Evolutionary conservation across 53 echinoderm and acorn worm genomes (phyloP), one percentile per base, ranked within the genome.

Genomic region (Echinometra lucunter): DNA sequence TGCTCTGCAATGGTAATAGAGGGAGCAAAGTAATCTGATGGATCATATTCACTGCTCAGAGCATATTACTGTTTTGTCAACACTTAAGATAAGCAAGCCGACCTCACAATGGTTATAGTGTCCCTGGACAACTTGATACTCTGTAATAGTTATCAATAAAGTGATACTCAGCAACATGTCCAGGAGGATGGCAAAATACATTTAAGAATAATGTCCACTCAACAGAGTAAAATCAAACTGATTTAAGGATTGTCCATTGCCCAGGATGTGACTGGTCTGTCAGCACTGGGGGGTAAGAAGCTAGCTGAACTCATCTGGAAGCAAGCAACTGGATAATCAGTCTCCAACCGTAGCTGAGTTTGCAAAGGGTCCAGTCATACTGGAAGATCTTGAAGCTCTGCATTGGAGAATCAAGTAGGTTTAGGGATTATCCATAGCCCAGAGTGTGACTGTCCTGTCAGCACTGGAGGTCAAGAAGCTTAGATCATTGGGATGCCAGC

Each of bases 381-480:
- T 81, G 21, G 42, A 81, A 16, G 13, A 81, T 1, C 81, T 19
- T 12, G 8, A 81, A 2, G 40, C 42, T 23, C 69, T 89, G 8
- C 45, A 42, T 12, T 8, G 44, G 0, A 15, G 63, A 63, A 63
- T 63, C 58, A 58, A 10, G 44, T 81, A 6, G 21, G 25, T 23
- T 85, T 82, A 94, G 27, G 40, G 85, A 58, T 96, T 94, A 40
- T 96, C 96, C 91, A 96, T 91, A 30, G 57, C 32, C 96, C 96
- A 96, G 32, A 96, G 95, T 2, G 96, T 97, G 66, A 96, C 99
- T 21, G 96, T 99, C 60, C 95, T 91, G 91, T 99, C 98, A 27
- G 98, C 99, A 57, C 99, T 99, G 34, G 97, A 97, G 25, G 95
- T 97, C 18, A 97, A 74, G 96, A 98, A 97, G 63, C 96, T 96